Evolutionary conservation across 2,888 invertebrate genomes (phyloP).

Genomic region (Synergus gifuensis): DNA sequence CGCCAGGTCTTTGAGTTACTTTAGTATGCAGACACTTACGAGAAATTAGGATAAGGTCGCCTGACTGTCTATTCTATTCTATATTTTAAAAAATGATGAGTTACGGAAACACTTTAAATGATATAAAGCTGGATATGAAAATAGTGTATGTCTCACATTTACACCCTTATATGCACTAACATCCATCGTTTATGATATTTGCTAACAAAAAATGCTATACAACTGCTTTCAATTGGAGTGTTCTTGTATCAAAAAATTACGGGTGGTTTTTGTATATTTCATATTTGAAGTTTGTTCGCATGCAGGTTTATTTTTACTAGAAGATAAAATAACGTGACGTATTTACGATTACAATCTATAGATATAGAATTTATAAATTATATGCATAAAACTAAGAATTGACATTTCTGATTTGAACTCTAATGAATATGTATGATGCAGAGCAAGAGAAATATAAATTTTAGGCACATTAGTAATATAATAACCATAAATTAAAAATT

Average conservation of each 20-base stretch:
- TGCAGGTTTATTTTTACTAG: not conserved
- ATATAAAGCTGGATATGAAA: not conserved
- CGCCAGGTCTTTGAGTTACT: not conserved
- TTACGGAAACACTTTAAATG: not conserved
- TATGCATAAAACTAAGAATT: not conserved
- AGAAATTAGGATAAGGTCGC: conserved; percentile 24
- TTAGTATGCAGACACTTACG: not conserved
- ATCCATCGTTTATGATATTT: too few species aligned
- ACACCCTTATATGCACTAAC: too few species aligned
- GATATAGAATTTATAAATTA: not conserved
- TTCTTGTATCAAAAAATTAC: too few species aligned
- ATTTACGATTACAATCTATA: not conserved
- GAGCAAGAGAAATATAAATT: not conserved
- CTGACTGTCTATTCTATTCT: not conserved
- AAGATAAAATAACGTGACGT: not conserved
- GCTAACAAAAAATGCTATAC: too few species aligned
- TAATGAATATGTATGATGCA: not conserved
- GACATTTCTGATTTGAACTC: not conserved
- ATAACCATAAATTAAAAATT: too few species aligned
- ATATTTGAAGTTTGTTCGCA: not conserved
- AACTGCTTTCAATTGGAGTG: too few species aligned
- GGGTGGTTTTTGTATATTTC: too few species aligned
- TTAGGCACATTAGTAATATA: too few species aligned
- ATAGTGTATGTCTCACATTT: not conserved
- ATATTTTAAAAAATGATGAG: not conserved